Percentiles rank a stretch among this genome's conserved stretches.
Conservation (phyloP, 2,113 vertebrate species). For the Petromus typicus region DNA sequence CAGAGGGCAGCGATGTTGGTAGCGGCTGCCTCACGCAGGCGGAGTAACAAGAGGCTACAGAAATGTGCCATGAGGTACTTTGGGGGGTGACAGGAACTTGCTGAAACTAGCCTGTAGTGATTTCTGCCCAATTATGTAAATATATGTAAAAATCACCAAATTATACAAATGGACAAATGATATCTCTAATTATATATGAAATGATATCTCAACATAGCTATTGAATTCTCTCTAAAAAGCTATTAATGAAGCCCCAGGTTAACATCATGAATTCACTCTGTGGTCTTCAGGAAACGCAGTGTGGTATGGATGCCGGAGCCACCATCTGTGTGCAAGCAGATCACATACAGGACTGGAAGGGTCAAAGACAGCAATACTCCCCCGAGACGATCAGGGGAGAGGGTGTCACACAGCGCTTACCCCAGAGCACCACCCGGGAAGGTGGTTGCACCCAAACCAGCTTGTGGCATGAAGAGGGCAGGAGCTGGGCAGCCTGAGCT, state of each 20-base stretch:
- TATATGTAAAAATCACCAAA: not conserved
- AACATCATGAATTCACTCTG: not conserved
- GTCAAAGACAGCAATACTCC: not conserved
- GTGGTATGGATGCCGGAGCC: not conserved
- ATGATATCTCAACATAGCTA: not conserved
- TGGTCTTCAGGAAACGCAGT: not conserved
- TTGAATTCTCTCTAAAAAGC: not conserved
- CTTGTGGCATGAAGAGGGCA: not conserved
- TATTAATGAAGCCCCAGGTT: not conserved
- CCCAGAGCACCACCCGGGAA: too few species aligned
- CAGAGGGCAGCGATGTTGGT: not conserved
- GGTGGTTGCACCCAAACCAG: rapidly evolving
- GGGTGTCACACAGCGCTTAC: too few species aligned
- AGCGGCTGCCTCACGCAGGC: too few species aligned
- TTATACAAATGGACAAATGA: not conserved
- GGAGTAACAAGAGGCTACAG: rapidly evolving
- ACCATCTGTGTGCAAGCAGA: not conserved
- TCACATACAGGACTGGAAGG: not conserved
- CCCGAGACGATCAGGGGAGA: not conserved
- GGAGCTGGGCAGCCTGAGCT: not conserved
- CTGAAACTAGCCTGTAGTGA: not conserved
- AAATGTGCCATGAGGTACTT: not conserved
- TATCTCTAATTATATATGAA: not conserved
- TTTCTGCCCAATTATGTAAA: not conserved
- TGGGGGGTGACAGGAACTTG: not conserved